These are phyloP conservation scores for Eristalinus sepulchralis DNA, from an alignment of 2,888 invertebrate genomes.

Conservation along the genomic window DNA sequence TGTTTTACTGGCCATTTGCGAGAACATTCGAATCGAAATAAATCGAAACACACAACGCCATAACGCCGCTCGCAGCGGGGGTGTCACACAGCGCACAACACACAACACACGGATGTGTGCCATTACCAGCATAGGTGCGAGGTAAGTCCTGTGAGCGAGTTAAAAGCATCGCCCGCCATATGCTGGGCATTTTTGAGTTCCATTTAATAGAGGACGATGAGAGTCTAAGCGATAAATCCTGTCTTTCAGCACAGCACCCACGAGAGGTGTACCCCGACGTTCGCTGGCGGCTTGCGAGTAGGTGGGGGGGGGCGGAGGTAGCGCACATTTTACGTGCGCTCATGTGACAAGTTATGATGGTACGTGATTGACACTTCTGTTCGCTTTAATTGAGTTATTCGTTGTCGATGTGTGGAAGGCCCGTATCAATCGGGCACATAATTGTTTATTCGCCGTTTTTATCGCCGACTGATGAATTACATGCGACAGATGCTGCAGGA, in stretches of 20 bases:
- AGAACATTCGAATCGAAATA: constrained; percentile 63
- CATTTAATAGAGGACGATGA: not conserved
- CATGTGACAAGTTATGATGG: constrained; percentile 59
- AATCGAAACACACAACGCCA: constrained; percentile 45
- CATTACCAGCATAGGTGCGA: not conserved
- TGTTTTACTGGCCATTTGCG: constrained; percentile 66
- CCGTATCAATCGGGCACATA: not conserved
- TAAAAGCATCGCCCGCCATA: not conserved
- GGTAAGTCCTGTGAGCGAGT: not conserved
- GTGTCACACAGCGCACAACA: too few relatives aligned
- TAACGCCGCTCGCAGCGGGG: constrained; percentile 12
- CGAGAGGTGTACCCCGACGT: not conserved
- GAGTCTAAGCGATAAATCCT: constrained; percentile 20
- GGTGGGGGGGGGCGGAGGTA: not conserved
- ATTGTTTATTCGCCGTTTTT: constrained; percentile 14
- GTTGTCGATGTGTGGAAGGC: constrained; percentile 13
- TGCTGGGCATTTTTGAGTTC: constrained; percentile 17
- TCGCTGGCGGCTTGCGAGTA: too few relatives aligned
- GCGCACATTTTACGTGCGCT: constrained; percentile 35
- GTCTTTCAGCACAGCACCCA: not conserved
- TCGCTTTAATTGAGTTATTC: constrained; percentile 60
- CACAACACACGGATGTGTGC: not conserved
- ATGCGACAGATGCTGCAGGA: constrained; percentile 2
- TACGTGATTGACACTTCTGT: constrained; percentile 51
- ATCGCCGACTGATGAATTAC: not conserved